Evolutionary conservation across 2,113 vertebrate genomes (phyloP).

Genomic region (Nestor notabilis): DNA sequence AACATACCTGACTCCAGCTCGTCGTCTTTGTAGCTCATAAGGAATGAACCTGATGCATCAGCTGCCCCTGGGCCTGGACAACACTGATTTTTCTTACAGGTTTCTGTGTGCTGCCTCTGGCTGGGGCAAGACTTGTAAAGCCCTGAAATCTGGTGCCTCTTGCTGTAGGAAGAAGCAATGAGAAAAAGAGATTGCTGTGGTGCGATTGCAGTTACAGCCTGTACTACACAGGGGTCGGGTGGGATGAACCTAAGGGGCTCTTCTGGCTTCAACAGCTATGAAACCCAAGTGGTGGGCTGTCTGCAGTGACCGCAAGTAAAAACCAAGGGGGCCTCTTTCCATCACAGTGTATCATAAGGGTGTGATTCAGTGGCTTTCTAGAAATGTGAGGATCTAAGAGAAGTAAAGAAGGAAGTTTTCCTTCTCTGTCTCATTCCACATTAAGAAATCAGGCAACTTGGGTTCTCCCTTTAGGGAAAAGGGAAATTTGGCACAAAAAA

Average conservation of each 20-base stretch:
- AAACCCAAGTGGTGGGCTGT: not conserved
- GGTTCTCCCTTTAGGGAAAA: slow-evolving; percentile 47
- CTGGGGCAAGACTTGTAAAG: not conserved
- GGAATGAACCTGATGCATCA: accelerated
- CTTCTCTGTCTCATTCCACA: not conserved
- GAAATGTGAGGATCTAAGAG: slow-evolving; percentile 7
- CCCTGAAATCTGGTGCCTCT: not conserved
- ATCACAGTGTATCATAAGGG: not conserved
- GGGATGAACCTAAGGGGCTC: not conserved
- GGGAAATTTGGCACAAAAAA: slow-evolving; percentile 49
- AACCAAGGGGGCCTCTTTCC: not conserved
- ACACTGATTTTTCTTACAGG: accelerated
- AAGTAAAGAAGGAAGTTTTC: slow-evolving; percentile 36
- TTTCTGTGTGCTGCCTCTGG: not conserved
- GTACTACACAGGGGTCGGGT: accelerated
- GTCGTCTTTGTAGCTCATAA: accelerated
- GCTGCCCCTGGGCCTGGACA: not conserved
- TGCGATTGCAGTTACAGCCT: not conserved
- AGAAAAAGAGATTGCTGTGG: not conserved
- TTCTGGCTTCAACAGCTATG: not conserved
- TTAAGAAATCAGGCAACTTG: slow-evolving; percentile 39
- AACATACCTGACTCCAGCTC: not conserved
- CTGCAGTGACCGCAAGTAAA: not conserved
- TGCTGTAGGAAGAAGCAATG: not conserved
- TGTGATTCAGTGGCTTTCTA: slow-evolving; percentile 64